A percentile compares a stretch with the other conserved stretches of the same genome.
phyloP scores from a whole-genome alignment of 2,113 vertebrate species.

The Oncorhynchus nerka region DNA sequence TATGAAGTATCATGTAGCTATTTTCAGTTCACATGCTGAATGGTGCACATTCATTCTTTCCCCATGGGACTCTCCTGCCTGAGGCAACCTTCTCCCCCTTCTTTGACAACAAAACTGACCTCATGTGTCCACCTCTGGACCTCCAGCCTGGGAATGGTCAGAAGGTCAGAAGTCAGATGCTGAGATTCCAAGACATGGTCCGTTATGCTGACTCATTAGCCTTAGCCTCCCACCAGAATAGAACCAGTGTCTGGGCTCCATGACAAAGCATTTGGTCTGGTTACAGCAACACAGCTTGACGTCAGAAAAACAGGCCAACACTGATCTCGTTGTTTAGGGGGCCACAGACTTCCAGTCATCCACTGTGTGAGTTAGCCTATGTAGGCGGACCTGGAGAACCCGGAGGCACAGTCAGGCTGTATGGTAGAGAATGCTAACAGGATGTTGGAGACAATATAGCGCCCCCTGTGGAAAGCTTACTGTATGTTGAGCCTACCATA shows the following conservation, averaged over 20 bases:
- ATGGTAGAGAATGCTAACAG: constrained; percentile 32
- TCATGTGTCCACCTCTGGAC: too few species aligned
- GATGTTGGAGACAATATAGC: constrained; percentile 57
- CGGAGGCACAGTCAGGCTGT: constrained; percentile 8
- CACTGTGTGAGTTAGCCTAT: constrained; percentile 46
- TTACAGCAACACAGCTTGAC: constrained; percentile 46
- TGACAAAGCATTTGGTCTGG: constrained; percentile 63
- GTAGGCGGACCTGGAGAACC: constrained; percentile 44
- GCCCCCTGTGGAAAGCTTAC: constrained; percentile 41
- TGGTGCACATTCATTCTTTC: constrained; percentile 17
- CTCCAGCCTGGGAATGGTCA: too few species aligned
- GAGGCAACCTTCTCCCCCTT: background rate
- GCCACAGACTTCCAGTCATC: constrained; percentile 51
- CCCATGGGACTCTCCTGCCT: background rate
- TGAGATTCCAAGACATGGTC: constrained; percentile 49
- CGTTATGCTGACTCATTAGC: constrained; percentile 61
- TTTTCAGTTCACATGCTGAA: background rate
- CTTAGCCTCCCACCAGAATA: constrained; percentile 51
- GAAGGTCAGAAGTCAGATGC: background rate
- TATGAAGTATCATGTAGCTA: background rate
- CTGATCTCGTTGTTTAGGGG: constrained; percentile 65
- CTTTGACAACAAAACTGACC: background rate
- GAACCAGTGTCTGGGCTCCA: constrained; percentile 24
- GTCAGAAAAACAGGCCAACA: constrained; percentile 55
- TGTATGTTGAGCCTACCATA: constrained; percentile 23